Base-by-base conservation (phyloP, 2,888 invertebrate genomes). In the Platycheirus rosarum region DNA sequence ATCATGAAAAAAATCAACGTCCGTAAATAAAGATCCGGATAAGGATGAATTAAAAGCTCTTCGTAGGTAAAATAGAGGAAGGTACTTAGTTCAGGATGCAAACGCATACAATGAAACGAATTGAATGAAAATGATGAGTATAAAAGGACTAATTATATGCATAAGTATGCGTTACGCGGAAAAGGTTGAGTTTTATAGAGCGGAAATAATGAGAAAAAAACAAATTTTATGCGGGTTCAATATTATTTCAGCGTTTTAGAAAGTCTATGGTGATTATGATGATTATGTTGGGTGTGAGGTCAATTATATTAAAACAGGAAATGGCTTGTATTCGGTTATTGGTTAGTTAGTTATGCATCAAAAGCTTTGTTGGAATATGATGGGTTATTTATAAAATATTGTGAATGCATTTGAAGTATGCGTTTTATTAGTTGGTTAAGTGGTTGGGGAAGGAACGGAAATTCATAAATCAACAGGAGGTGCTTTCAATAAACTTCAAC, bases 81-180 rank as follows among this genome's bases (percentile, higher is more conserved):
- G 57, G 37, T 63, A 55, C 46, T 60, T 60, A 60, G 29, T 60
- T 44, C 18, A 44, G 42, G 62, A 60, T 44, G 51, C 48, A 23
- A 4, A 49, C 48, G 57, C 53, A 78, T 68, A 68, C 35, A 55
- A 55, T 37, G 23, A 37, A 55, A 35, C 13, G 40, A 66, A 73
- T 66, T 62, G 62, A 68, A 79, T 60, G 55, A 77, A 76, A 66
- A 71, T 66, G 40, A 73, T 49, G n/a, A 53, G 8, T 7, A 32
- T 32, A 65, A 68, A 74, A 66, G 74, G 74, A 53, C 78, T 78
- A 78, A 74, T 78, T 74, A 62, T 68, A 78, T 62, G 51, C 51
- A 62, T n/a, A 6, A 4, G 29, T 32, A 8, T 32, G 29, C 29
- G 29, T 32, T 32, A 4, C 3, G 46, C 29, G 42, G 23, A 53